A percentile compares a stretch with the other conserved stretches of the same genome.
Conservation (phyloP, 2,113 vertebrate genomes). For the Chaetodon trifascialis region DNA sequence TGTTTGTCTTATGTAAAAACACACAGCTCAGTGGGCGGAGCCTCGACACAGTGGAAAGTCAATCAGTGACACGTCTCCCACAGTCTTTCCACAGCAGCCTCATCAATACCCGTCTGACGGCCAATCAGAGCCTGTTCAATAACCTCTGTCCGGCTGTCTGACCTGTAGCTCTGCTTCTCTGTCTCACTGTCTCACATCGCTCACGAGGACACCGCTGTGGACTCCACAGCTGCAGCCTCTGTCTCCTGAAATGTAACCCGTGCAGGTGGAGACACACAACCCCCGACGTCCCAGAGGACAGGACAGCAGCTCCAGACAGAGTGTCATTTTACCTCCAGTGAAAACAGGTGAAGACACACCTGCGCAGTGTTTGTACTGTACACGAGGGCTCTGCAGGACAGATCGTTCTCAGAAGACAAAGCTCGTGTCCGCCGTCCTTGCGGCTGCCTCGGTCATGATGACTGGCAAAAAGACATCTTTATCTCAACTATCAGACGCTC, state of each 20-base stretch:
- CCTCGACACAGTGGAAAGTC: neutral
- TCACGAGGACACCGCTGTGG: neutral
- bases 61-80: neutral
- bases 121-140: neutral
- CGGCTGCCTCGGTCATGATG: neutral
- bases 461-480: neutral
- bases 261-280: neutral
- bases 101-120: neutral
- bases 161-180: neutral
- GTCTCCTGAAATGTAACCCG: neutral
- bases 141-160: neutral
- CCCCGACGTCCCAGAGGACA: neutral
- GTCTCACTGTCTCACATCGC: neutral
- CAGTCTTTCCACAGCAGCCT: neutral
- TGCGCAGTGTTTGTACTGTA: neutral
- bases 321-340: neutral
- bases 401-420: neutral
- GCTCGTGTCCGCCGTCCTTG: neutral
- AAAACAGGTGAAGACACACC: too few species aligned
- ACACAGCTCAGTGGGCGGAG: neutral
- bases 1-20: neutral
- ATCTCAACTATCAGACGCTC: neutral
- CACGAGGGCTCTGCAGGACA: too few species aligned
- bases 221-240: neutral
- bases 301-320: neutral